Conservation (phyloP, 2,797 vertebrate genomes). For the Phrynocephalus guinanensis region DNA sequence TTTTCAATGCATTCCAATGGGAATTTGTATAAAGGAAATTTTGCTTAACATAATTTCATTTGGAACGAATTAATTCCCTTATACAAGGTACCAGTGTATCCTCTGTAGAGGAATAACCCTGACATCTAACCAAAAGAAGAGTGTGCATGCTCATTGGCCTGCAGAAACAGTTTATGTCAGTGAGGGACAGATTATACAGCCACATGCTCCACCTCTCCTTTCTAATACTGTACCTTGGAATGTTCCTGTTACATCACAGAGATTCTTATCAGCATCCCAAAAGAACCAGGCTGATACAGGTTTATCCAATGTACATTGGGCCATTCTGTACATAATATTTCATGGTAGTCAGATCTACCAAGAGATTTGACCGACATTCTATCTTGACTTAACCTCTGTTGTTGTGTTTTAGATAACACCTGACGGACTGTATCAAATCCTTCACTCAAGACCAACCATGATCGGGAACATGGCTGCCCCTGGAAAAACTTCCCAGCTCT, state of each 20-base stretch:
- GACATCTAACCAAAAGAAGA: background rate
- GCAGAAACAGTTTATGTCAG: background rate
- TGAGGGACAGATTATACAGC: background rate
- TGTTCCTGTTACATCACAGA: background rate
- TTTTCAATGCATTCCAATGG: no score
- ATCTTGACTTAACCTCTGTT: background rate
- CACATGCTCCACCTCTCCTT: background rate
- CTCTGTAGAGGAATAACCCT: background rate
- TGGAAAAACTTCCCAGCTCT: conserved; percentile 51
- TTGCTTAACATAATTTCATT: no score
- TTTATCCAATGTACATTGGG: background rate
- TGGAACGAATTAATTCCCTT: no score
- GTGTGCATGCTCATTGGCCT: background rate
- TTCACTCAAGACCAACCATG: conserved; percentile 8
- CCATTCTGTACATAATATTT: background rate
- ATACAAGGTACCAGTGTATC: no score
- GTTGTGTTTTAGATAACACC: conserved; percentile 38
- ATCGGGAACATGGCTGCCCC: conserved; percentile 80
- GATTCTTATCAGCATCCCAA: background rate
- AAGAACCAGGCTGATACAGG: background rate
- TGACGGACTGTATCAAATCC: background rate
- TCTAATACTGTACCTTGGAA: background rate
- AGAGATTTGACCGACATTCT: background rate
- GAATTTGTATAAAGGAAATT: no score
- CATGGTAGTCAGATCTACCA: background rate